Percentiles rank a stretch among this genome's conserved stretches.
phyloP scores from a whole-genome alignment of 64 coral and sea anemone species.

The Montipora cactus region DNA sequence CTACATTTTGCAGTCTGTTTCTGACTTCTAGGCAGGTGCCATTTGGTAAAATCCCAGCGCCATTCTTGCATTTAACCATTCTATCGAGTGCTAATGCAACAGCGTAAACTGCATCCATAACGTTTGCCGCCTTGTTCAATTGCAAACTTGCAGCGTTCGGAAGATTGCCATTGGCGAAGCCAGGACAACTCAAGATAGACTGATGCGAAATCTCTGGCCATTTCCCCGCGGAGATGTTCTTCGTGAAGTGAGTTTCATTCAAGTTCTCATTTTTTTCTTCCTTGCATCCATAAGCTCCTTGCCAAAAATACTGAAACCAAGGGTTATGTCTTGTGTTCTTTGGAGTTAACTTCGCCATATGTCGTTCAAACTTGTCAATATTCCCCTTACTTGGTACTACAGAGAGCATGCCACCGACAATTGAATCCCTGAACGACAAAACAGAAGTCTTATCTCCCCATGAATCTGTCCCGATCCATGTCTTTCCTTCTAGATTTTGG shows the following conservation, averaged over 20 bases:
- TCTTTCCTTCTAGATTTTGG: slow-evolving; percentile 73
- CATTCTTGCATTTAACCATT: slow-evolving; percentile 71
- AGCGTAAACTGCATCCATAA: slow-evolving; percentile 96
- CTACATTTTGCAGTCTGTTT: slow-evolving; percentile 44
- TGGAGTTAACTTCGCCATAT: slow-evolving; percentile 82
- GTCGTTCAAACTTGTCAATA: slow-evolving; percentile 73
- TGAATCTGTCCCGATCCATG: slow-evolving; percentile 93
- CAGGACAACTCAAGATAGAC: neutral
- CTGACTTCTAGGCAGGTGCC: slow-evolving; percentile 42
- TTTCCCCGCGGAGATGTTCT: neutral
- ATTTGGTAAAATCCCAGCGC: slow-evolving; percentile 29
- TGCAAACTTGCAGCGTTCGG: slow-evolving; percentile 70
- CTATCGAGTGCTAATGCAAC: slow-evolving; percentile 77
- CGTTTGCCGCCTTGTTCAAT: slow-evolving; percentile 89
- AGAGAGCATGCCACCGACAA: slow-evolving; percentile 89
- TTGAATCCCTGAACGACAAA: slow-evolving; percentile 62
- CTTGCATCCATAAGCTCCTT: slow-evolving; percentile 74
- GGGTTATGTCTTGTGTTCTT: slow-evolving; percentile 74
- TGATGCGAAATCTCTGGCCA: neutral
- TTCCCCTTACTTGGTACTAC: slow-evolving; percentile 86
- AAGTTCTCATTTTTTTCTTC: neutral
- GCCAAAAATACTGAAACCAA: slow-evolving; percentile 94
- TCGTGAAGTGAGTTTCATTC: neutral
- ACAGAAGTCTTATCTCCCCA: slow-evolving; percentile 92
- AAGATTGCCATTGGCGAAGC: neutral